Evolutionary conservation across 1,140 invertebrate species (phyloP).

Genomic region (Xylocopa sonorina): DNA sequence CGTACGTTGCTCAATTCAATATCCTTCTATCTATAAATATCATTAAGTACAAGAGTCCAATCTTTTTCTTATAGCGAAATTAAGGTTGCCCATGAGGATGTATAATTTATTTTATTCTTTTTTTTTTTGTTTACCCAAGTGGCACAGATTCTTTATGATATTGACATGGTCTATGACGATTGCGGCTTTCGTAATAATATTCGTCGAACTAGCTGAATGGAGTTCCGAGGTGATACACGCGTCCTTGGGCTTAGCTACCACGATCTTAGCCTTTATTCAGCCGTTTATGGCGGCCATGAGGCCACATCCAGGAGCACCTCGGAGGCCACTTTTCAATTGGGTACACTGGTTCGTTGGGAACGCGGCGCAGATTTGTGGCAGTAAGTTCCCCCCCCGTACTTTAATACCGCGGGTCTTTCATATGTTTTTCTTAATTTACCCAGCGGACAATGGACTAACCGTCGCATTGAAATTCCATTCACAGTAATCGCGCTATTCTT

Average conservation of each 20-base stretch:
- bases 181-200: slow-evolving; percentile 90
- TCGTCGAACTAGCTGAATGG: slow-evolving; percentile 91
- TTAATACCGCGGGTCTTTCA: background rate
- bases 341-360: slow-evolving; percentile 96
- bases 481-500: slow-evolving; percentile 97
- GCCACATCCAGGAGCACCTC: slow-evolving; percentile 91
- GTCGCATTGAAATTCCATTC: slow-evolving; percentile 76
- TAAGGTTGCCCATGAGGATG: slow-evolving; percentile 8
- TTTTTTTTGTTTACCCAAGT: slow-evolving; percentile 81
- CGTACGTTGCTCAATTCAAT: background rate
- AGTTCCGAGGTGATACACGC: slow-evolving; percentile 90
- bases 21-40: no score
- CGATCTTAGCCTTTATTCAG: slow-evolving; percentile 92
- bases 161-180: slow-evolving; percentile 90
- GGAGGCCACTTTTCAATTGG: slow-evolving; percentile 96
- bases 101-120: slow-evolving; percentile 29
- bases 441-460: slow-evolving; percentile 26
- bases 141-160: slow-evolving; percentile 94
- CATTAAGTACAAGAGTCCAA: background rate
- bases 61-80: background rate
- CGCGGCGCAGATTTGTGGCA: slow-evolving; percentile 93
- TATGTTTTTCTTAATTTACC: background rate
- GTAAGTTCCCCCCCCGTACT: slow-evolving; percentile 84
- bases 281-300: slow-evolving; percentile 93
- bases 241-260: slow-evolving; percentile 89